Base-by-base conservation (phyloP, 1,140 invertebrate genomes). In the Pentalonia nigronervosa region DNA sequence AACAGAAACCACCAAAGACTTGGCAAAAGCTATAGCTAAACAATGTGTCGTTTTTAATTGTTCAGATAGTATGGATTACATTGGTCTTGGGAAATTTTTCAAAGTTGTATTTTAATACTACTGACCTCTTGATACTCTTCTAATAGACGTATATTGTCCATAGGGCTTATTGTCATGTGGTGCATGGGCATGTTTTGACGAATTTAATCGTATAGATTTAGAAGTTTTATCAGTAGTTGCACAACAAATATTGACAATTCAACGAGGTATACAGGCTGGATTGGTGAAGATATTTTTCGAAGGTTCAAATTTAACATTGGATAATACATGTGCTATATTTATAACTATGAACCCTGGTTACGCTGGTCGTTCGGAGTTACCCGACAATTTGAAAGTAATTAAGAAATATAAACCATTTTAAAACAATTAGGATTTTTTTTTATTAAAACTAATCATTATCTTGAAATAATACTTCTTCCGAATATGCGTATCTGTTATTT, bases 21-120 rank as follows among this genome's bases (percentile, higher is more conserved):
- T 99, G 94, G 98, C 98, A 0, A 99, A 99, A 95, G 98, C 98
- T 20, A 97, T 99, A 1, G 98, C 98, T 2, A 99, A 99, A 95
- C 98, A 99, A 95, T 99, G 98, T 95, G 98, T 99, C 9, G 98
- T 99, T 0, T 99, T 99, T 95, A 99, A 99, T 96, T 99, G 99
- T 95, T 99, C 98, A 0, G 97, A 98, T 94, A 98, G 98, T 84
- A 95, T 99, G 34, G 98, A 99, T 95, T 99, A 99, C 94, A 97
- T 98, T 94, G 98, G 98, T 7, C 95, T 99, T 34, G 98, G 98
- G 94, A 99, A 99, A 96, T 99, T 99, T 96, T 99, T 99, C 94
- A 99, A 99, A 96, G 96, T 96, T 94, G 83, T 56, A 11, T 45
- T 84, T 30, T 45, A 41, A 84, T 4, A 0, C 23, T 41, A 30